Evolutionary conservation across 2,797 vertebrate species (phyloP), one percentile per base, ranked within the genome.

Genomic region (Scolopax bukidnonensis): DNA sequence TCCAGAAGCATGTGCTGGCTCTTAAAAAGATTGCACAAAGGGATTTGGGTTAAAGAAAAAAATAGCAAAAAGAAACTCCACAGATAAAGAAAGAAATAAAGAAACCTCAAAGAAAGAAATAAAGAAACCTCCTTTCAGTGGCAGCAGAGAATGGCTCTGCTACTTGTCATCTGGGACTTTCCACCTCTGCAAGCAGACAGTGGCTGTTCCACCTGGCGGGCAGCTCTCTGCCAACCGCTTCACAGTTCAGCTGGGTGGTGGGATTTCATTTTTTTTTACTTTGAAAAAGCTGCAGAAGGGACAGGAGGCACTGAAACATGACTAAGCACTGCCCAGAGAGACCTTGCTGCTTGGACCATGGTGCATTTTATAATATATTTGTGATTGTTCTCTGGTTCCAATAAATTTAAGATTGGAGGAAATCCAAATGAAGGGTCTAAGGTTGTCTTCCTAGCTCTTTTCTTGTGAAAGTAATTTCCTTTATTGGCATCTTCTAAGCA

Each of bases 401-500:
- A 76, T 80, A 94, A 81, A 87, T 93, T 51, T 90, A 48, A 82
- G 77, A 30, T 48, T 94, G 95, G 91, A 95, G 47, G 63, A 38
- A 90, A 81, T 63, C 94, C 96, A 96, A 93, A 93, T 70, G 83
- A 88, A 90, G 70, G 79, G 85, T 82, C 94, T 48, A 15, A 60
- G 90, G 69, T 79, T 95, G 89, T 91, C 79, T 90, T 95, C 74
- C 91, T 45, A 20, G 84, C 74, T 86, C 70, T 80, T 87, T 78
- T 53, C 70, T 76, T 76, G 73, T 0, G 0, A 95, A 96, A 93
- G 79, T 79, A 94, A 96, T 97, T 97, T 94, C 91, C 91, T 94
- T 95, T 96, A 95, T 84, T 93, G 95, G 95, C 93, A 91, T 88
- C 83, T 83, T 91, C 51, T 38, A 90, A 97, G 91, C 74, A 91